Base-by-base conservation (phyloP, 2,113 vertebrate genomes). In the Phaethon lepturus region DNA sequence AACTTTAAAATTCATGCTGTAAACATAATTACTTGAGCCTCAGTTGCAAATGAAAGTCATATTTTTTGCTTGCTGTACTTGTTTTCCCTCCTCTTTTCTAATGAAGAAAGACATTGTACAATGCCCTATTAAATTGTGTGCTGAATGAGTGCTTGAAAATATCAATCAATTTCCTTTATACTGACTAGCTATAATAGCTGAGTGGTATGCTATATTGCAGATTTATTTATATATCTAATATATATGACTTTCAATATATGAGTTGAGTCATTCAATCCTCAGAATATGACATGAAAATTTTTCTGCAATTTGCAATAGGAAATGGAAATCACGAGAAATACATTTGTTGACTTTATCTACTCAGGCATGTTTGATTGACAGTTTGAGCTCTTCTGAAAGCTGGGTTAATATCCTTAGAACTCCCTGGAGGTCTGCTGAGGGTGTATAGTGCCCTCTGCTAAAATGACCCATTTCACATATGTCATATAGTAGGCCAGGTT, bases 1-100 rank as follows among this genome's bases (percentile, higher is more conserved):
- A 97, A 95, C 86, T 95, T 98, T 78, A 77, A 95, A 96, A 92
- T 84, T 91, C 76, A 93, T 63, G 26, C 72, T 88, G 52, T 88
- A 97, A 97, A 95, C 96, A 91, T 96, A 97, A 97, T 96, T 97
- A 91, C 64, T 97, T 90, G 18, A 77, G 52, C 38, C 64, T 93
- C 80, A 59, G 77, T 58, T 93, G 69, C 49, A 97, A 98, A 98
- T 95, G 81, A 96, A 98, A 97, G 74, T 89, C 16, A 62, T 96
- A 52, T 91, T 90, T 98, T 97, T 96, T 94, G 25, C 88, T 89
- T 80, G 59, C 72, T 81, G 49, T 88, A 92, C 69, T 91, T 93
- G 16, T 93, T 97, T 88, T 55, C 52, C 50, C 44, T 93, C 38
- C 49, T 52, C 80, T 85, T 72, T 84, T 75, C 82, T 92, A 93